Conservation (phyloP, 1,140 invertebrate species). For the Anoplophora glabripennis region DNA sequence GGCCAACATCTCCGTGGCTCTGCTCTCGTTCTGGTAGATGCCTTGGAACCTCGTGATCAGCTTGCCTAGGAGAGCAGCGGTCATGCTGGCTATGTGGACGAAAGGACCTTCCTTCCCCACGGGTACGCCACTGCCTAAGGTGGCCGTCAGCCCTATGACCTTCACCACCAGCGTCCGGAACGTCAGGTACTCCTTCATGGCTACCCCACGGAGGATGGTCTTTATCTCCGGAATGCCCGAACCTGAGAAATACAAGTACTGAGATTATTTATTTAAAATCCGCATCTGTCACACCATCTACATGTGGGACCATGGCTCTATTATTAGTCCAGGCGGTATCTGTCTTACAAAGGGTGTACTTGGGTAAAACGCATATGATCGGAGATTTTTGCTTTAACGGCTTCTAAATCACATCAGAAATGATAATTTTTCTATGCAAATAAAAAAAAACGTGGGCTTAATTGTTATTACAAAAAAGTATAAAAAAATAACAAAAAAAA, state of each 20-base stretch:
- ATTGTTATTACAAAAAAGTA: no score
- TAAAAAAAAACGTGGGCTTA: no score
- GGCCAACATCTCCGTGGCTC: constrained; percentile 91
- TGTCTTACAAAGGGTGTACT: no score
- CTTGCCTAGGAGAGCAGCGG: constrained; percentile 89
- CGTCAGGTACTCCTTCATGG: constrained; percentile 96
- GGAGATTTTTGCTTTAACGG: no score
- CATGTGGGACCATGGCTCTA: no score
- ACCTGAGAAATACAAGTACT: constrained; percentile 55
- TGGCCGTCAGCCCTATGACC: constrained; percentile 91
- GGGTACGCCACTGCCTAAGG: constrained; percentile 92
- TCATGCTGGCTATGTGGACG: constrained; percentile 95
- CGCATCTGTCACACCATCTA: no score
- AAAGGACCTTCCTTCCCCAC: constrained; percentile 95
- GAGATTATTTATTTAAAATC: no score
- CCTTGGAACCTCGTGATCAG: constrained; percentile 90
- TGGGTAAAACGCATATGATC: no score
- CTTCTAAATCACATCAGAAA: no score
- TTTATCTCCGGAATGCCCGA: constrained; percentile 99
- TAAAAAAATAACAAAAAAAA: no score
- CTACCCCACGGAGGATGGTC: constrained; percentile 93
- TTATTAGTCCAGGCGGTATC: no score
- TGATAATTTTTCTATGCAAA: no score
- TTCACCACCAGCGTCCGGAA: constrained; percentile 94
- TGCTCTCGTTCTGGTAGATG: constrained; percentile 91